Conservation (phyloP, 35 echinoderm and acorn worm genomes). For the Ptychodera flava region DNA sequence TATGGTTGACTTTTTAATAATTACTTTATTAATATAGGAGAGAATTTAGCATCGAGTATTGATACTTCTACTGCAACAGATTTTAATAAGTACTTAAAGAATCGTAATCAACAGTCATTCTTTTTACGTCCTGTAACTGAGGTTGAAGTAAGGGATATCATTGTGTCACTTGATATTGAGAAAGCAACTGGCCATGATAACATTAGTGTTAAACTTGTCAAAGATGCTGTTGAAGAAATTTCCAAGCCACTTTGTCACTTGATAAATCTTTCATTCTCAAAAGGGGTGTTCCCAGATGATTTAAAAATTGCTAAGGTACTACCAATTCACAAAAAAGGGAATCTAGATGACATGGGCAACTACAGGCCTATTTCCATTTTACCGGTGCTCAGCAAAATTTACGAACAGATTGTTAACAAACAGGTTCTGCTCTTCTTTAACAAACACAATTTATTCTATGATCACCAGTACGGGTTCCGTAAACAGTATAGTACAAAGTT, state of each 20-base stretch:
- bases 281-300: neutral
- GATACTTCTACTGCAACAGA: no score
- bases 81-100: no score
- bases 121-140: neutral
- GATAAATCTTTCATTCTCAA: neutral
- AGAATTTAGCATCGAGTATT: no score
- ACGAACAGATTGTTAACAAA: neutral
- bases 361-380: neutral
- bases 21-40: no score
- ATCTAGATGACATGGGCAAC: neutral
- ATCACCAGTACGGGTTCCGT: neutral
- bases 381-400: neutral
- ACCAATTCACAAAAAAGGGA: neutral
- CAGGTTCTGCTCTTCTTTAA: neutral
- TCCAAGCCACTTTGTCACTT: neutral
- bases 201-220: neutral
- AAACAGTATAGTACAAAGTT: neutral
- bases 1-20: no score
- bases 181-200: neutral
- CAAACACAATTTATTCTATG: neutral
- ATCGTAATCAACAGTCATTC: neutral
- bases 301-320: conserved; percentile 7
- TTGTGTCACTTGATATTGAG: neutral
- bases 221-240: neutral
- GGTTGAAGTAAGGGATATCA: neutral